phyloP scores from a whole-genome alignment of 2,113 vertebrate genomes.

The Tringa solitaria region DNA sequence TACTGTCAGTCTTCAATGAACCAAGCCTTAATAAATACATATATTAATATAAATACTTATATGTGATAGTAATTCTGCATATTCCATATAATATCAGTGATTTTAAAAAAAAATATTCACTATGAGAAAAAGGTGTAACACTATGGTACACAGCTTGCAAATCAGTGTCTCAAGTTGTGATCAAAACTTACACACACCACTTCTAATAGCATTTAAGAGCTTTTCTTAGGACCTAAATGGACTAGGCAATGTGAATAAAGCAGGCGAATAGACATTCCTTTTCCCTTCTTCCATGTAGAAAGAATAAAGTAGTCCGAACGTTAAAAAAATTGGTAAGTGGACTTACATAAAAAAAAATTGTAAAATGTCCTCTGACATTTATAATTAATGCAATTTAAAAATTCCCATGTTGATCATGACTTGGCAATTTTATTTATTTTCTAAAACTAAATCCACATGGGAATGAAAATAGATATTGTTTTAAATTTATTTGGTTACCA shows the following conservation, averaged over 20 bases:
- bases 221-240: background rate
- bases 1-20: background rate
- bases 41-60: background rate
- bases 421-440: background rate
- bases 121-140: background rate
- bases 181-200: background rate
- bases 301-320: background rate
- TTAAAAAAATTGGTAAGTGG: background rate
- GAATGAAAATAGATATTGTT: background rate
- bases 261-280: background rate
- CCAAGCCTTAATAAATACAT: background rate
- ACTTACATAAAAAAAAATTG: background rate
- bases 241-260: background rate
- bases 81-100: background rate
- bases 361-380: background rate
- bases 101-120: background rate
- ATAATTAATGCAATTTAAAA: background rate
- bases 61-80: background rate
- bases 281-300: background rate
- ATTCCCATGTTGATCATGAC: background rate
- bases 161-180: background rate
- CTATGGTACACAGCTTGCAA: background rate
- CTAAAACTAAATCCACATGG: background rate
- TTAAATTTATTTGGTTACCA: background rate
- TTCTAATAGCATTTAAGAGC: background rate